phyloP scores from a whole-genome alignment of 2,888 invertebrate genomes.

The Sisyra terminalis region DNA sequence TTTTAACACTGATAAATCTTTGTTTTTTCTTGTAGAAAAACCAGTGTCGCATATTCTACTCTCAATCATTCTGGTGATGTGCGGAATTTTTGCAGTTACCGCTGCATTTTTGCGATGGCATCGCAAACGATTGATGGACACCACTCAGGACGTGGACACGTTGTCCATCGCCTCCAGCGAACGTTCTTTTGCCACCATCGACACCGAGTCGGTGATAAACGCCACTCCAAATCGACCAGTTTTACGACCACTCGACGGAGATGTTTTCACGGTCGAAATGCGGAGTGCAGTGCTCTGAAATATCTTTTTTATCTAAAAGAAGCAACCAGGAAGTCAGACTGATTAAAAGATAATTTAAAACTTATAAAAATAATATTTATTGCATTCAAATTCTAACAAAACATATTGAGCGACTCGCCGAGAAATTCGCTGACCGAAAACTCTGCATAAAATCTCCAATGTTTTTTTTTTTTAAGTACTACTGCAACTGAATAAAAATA shows the following conservation, averaged over 20 bases:
- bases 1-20: neutral
- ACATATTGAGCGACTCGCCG: neutral
- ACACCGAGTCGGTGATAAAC: conserved; percentile 24
- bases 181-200: conserved; percentile 22
- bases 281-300: no score
- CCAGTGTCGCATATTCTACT: conserved; percentile 31
- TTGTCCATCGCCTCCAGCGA: conserved; percentile 26
- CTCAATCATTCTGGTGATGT: conserved; percentile 39
- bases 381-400: neutral
- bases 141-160: conserved; percentile 33
- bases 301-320: no score
- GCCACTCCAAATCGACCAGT: neutral
- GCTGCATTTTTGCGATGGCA: conserved; percentile 37
- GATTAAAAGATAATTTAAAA: neutral
- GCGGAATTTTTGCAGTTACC: conserved; percentile 37
- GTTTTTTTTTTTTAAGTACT: no score
- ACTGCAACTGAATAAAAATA: no score
- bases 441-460: no score
- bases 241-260: conserved; percentile 4
- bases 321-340: neutral
- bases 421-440: no score
- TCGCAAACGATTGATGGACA: conserved; percentile 24
- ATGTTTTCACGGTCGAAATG: conserved; percentile 6
- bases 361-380: neutral
- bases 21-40: conserved; percentile 23